Percentiles rank a stretch among this genome's conserved stretches.
Evolutionary conservation across 2,113 vertebrate species (phyloP).

Genomic region (Aramus guarauna): DNA sequence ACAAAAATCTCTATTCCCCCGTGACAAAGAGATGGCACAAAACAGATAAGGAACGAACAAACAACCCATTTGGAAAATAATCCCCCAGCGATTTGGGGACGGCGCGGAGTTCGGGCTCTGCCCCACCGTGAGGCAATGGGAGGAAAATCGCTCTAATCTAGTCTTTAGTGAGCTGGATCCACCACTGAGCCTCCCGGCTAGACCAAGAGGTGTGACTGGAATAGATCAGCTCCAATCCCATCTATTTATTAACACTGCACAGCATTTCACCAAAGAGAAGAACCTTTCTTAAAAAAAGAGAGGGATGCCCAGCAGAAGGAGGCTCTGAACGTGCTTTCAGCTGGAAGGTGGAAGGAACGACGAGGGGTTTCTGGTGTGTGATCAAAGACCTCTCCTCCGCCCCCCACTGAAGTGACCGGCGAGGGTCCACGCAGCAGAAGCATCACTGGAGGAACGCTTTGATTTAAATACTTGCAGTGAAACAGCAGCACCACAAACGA

Average conservation of each 20-base stretch:
- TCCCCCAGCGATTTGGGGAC: background rate
- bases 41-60: constrained; percentile 26
- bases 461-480: background rate
- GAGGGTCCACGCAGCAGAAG: background rate
- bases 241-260: background rate
- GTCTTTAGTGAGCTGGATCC: constrained; percentile 21
- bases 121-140: background rate
- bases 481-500: background rate
- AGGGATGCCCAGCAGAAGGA: background rate
- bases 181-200: background rate
- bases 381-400: background rate
- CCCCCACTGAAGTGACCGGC: fast-evolving
- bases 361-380: background rate
- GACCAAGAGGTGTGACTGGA: constrained; percentile 23
- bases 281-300: background rate
- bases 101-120: background rate
- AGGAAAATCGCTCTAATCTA: background rate
- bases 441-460: background rate
- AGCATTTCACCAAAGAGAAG: background rate
- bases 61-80: constrained; percentile 56
- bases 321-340: background rate
- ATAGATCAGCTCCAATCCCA: background rate
- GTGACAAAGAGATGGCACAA: background rate
- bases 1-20: constrained; percentile 40
- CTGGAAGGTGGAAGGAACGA: background rate